Evolutionary conservation across 2,113 vertebrate genomes (phyloP), one percentile per base, ranked within the genome.

Genomic region (Pipa parva): DNA sequence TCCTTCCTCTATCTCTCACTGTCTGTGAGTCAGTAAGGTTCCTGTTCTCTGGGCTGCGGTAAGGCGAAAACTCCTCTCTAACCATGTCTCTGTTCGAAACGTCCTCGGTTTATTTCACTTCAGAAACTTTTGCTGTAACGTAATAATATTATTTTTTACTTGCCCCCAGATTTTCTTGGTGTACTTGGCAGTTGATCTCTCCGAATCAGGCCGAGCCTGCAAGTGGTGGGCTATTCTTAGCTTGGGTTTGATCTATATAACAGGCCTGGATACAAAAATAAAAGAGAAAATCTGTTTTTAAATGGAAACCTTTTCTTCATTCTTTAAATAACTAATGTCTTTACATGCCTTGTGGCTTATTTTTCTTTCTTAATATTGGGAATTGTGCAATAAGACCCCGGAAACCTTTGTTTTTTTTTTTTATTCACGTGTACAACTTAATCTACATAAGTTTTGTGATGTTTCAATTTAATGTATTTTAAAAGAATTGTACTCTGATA

Each of bases 41-140:
- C 37, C 36, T 29, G 36, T 37, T 49, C 39, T 60, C 52, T 37
- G 1, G 59, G 58, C 72, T 57, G 51, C 20, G 80, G 81, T 81
- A 84, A 85, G 81, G 71, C 72, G 48, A 62, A 71, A 65, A 73
- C 29, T 29, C 63, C 25, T 28, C 7, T 49, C 2, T 24, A 25
- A 10, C 15, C 17, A 4, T n/a, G 6, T 55, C 13, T 55, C 17
- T 20, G 27, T 12, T 6, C 15, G 5, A 27, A 26, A 18, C 1
- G 26, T 3, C n/a, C n/a, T 5, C 25, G 1, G 15, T 1, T 13
- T 29, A 7, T 52, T 1, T 26, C 21, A 7, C 18, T 31, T 18
- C 20, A 18, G 13, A 17, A 58, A 8, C 22, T 58, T 36, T 15
- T 58, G 5, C 20, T 12, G 31, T 4, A 20, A 22, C 18, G 12